Conservation (phyloP, 2,797 vertebrate species). For the Neosalanx taihuensis region DNA sequence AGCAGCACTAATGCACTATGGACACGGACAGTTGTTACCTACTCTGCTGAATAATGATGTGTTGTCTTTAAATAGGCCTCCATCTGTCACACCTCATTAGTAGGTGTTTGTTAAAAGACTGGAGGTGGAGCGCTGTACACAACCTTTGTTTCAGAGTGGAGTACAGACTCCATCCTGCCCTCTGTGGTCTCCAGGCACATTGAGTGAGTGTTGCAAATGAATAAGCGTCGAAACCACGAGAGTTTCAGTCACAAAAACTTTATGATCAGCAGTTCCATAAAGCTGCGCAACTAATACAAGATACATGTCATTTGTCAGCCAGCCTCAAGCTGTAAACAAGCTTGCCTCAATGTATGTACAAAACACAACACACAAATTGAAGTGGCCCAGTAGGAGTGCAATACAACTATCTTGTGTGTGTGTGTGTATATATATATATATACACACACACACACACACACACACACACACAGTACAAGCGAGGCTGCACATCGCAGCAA, state of each 20-base stretch:
- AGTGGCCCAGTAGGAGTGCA: slow-evolving; percentile 54
- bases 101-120: background rate
- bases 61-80: background rate
- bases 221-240: slow-evolving; percentile 20
- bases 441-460: no score
- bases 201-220: slow-evolving; percentile 14
- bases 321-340: slow-evolving; percentile 70
- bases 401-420: slow-evolving; percentile 33
- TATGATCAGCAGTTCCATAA: slow-evolving; percentile 72
- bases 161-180: background rate
- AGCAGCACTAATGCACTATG: background rate
- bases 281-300: slow-evolving; percentile 75
- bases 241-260: slow-evolving; percentile 55
- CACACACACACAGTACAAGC: slow-evolving; percentile 24
- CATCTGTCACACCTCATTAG: background rate
- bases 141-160: background rate
- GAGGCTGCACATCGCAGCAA: slow-evolving; percentile 61
- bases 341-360: slow-evolving; percentile 77
- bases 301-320: slow-evolving; percentile 69
- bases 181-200: background rate
- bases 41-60: background rate
- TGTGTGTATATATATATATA: no score
- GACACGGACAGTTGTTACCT: background rate
- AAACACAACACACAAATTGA: slow-evolving; percentile 73
- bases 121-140: background rate